Base-by-base conservation (phyloP, 2,888 invertebrate species). In the Acleris literana region DNA sequence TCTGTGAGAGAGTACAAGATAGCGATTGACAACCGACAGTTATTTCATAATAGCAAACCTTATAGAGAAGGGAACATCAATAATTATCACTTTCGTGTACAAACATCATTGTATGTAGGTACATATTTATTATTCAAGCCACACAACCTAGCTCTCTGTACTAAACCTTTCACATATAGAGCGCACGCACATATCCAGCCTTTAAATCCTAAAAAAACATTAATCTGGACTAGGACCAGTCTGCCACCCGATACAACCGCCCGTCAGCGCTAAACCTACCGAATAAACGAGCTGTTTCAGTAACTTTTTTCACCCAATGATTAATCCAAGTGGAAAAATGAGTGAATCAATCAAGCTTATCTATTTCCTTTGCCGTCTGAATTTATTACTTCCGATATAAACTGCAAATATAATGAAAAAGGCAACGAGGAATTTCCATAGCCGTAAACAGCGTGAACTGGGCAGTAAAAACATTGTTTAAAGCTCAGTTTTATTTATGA, bases 321-420 rank as follows among this genome's bases (percentile, higher is more conserved):
- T 55, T 43, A 43, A 55, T 39, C 33, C 22, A 7, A 55, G 16
- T 20, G 39, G 33, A 54, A 55, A 55, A 55, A 55, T 55, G 55
- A 55, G 55, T 55, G 22, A 55, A 55, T 55, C 55, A 55, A 55
- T 55, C 55, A 55, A 55, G 43, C 55, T 55, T 55, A 55, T 55
- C 55, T 55, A 16, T 39, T 43, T 22, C 43, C 54, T 22, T 55
- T 22, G 46, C 22, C 6, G n/a, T 57, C 11, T 16, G 17, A 25
- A 46, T 46, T 46, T 57, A 46, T 57, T 57, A 17, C 57, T 46
- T 46, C 22, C 44, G 25, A 20, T 44, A 52, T 52, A 25, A 57
- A 57, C 39, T 54, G 56, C 44, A 13, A 57, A 25, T 22, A 57
- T 20, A 17, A 46, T 44, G n/a, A 18, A 55, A 33, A 33, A 13